These are phyloP conservation scores for Melieria omissa DNA, from an alignment of 2,888 invertebrate genomes.

Conservation along the genomic window DNA sequence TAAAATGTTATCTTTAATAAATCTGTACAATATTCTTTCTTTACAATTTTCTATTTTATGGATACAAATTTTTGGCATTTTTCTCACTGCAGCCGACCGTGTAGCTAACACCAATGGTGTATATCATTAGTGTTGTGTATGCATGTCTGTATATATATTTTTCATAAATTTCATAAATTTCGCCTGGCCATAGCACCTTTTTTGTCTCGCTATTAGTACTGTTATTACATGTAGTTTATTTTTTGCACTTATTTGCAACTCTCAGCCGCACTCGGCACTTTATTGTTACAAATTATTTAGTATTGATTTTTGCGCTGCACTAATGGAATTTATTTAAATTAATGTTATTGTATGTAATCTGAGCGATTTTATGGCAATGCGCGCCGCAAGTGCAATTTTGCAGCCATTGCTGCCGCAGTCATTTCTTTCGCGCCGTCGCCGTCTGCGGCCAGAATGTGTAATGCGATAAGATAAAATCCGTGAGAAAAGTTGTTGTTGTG, in stretches of 20 bases:
- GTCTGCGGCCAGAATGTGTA: constrained; percentile 11
- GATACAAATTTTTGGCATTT: too few relatives aligned
- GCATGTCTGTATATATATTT: constrained; percentile 1
- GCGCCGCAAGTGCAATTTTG: constrained; percentile 1
- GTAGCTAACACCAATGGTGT: too few relatives aligned
- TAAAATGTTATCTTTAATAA: too few relatives aligned
- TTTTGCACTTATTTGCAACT: too few relatives aligned
- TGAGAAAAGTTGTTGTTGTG: constrained; percentile 27
- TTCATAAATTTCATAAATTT: constrained; percentile 32
- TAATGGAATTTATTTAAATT: constrained; percentile 39
- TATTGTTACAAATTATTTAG: constrained; percentile 27
- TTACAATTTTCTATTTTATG: too few relatives aligned
- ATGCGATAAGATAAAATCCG: constrained; percentile 37
- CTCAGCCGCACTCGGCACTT: too few relatives aligned
- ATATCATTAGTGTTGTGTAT: not conserved
- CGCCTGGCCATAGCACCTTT: not conserved
- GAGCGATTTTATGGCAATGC: constrained; percentile 19
- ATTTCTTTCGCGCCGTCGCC: not conserved
- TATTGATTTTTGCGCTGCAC: constrained; percentile 11
- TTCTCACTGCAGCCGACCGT: too few relatives aligned
- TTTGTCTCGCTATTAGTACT: not conserved
- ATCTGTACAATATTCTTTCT: too few relatives aligned
- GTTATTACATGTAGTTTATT: not conserved
- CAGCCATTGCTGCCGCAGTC: not conserved
- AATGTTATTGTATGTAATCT: constrained; percentile 37